Evolutionary conservation across 2,797 vertebrate species (phyloP).

Genomic region (Takifugu rubripes): DNA sequence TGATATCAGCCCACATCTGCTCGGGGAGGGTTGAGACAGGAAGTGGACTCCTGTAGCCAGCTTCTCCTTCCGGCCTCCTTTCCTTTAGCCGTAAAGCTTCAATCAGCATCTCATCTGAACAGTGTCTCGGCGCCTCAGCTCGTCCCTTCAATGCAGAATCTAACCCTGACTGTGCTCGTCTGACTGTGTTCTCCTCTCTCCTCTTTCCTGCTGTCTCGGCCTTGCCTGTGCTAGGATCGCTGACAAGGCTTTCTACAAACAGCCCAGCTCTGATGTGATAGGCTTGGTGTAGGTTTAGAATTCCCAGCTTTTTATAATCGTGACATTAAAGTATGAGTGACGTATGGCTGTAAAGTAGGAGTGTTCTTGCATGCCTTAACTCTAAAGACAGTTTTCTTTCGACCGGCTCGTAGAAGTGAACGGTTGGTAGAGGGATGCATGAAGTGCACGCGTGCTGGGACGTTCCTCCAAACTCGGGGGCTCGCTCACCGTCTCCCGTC

Average conservation of each 20-base stretch:
- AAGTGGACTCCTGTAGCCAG: constrained; percentile 12
- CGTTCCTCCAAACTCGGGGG: background rate
- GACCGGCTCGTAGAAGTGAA: background rate
- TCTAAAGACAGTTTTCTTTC: constrained; percentile 5
- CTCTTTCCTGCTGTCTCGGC: constrained; percentile 62
- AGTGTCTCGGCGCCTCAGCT: constrained; percentile 43
- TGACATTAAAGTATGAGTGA: background rate
- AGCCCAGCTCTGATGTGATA: constrained; percentile 96
- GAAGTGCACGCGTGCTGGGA: constrained; percentile 8
- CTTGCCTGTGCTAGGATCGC: constrained; percentile 87
- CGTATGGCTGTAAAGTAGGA: too few species aligned
- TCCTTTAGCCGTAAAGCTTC: background rate
- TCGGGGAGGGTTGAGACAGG: constrained; percentile 33
- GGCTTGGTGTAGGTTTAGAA: constrained; percentile 94
- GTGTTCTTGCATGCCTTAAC: constrained; percentile 43
- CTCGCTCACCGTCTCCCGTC: constrained; percentile 2
- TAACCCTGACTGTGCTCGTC: constrained; percentile 56
- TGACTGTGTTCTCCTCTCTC: constrained; percentile 68
- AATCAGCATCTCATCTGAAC: constrained; percentile 28
- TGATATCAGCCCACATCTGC: constrained; percentile 9
- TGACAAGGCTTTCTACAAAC: constrained; percentile 99
- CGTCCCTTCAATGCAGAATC: background rate
- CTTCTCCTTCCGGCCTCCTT: background rate
- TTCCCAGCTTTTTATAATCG: constrained; percentile 50
- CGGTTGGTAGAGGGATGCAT: constrained; percentile 36